These are phyloP conservation scores for Vanacampus margaritifer DNA, from an alignment of 2,113 vertebrate genomes.

Conservation along the genomic window DNA sequence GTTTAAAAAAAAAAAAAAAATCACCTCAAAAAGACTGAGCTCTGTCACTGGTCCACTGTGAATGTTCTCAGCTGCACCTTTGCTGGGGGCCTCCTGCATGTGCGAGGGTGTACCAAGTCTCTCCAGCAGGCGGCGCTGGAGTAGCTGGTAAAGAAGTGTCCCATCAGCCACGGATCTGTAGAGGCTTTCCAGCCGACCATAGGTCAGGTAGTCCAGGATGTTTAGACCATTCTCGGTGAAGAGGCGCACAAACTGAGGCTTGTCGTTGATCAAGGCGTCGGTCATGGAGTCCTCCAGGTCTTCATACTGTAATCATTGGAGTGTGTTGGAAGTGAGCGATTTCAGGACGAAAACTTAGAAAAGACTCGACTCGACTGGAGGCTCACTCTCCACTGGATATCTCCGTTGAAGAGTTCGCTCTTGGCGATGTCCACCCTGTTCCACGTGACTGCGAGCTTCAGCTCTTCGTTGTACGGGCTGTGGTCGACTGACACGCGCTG, in stretches of 20 bases:
- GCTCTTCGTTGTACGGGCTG: constrained; percentile 79
- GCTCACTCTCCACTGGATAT: constrained; percentile 82
- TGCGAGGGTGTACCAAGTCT: constrained; percentile 21
- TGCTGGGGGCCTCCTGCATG: neutral
- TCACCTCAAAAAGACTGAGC: constrained; percentile 71
- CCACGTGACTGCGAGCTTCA: constrained; percentile 87
- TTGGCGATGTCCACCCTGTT: constrained; percentile 89
- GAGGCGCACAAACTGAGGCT: constrained; percentile 83
- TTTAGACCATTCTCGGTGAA: constrained; percentile 84
- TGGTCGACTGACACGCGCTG: constrained; percentile 57
- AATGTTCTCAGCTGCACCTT: neutral
- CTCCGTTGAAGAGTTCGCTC: constrained; percentile 87
- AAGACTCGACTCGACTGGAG: neutral
- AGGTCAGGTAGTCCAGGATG: constrained; percentile 79
- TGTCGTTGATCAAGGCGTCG: constrained; percentile 81
- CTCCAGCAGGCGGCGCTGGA: constrained; percentile 65
- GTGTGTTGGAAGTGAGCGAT: neutral
- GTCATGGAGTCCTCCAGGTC: constrained; percentile 82
- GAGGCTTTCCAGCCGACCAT: constrained; percentile 72
- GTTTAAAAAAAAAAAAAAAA: neutral
- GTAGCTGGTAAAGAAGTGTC: constrained; percentile 67
- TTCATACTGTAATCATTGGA: constrained; percentile 48
- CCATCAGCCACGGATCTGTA: constrained; percentile 71
- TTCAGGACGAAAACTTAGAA: neutral
- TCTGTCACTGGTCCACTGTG: neutral